phyloP scores from a whole-genome alignment of 92 coral and sea anemone genomes.

The Actinostola sp. region DNA sequence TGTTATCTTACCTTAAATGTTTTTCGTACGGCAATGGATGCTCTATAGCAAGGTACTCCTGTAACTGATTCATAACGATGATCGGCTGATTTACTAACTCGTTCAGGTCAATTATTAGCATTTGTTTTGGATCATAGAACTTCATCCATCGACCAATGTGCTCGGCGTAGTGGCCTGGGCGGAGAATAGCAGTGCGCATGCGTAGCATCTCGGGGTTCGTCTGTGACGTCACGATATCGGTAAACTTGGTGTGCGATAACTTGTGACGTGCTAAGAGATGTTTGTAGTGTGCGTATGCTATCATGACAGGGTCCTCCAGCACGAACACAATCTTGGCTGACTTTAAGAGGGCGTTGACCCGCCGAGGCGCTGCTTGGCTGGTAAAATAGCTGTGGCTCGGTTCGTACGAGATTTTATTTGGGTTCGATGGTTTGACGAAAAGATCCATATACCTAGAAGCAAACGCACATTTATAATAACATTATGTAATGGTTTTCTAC shows the following conservation, averaged over 20 bases:
- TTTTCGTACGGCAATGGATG: slow-evolving; percentile 77
- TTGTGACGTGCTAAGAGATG: slow-evolving; percentile 41
- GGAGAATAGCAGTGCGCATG: slow-evolving; percentile 69
- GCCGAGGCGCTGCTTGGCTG: slow-evolving; percentile 73
- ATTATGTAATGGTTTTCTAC: too few relatives aligned
- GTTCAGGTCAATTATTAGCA: slow-evolving; percentile 65
- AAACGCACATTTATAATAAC: not conserved
- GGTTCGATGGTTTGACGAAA: slow-evolving; percentile 70
- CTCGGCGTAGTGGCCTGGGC: slow-evolving; percentile 93
- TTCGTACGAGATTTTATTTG: slow-evolving; percentile 78
- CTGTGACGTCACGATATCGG: slow-evolving; percentile 66
- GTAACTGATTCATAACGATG: slow-evolving; percentile 79
- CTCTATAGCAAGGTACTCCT: slow-evolving; percentile 83
- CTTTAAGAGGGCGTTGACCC: slow-evolving; percentile 88
- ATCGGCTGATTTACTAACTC: slow-evolving; percentile 80
- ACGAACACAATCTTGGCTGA: slow-evolving; percentile 88
- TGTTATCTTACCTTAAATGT: slow-evolving; percentile 68
- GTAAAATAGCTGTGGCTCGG: slow-evolving; percentile 87
- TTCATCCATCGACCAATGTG: slow-evolving; percentile 95
- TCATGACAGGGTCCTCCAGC: slow-evolving; percentile 85
- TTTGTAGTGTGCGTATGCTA: slow-evolving; percentile 88
- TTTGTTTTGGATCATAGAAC: slow-evolving; percentile 84
- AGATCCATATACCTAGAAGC: slow-evolving; percentile 78
- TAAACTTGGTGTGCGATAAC: slow-evolving; percentile 52
- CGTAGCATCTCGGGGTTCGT: slow-evolving; percentile 42